Conservation (phyloP, 2,113 vertebrate species). For the Antennarius striatus region DNA sequence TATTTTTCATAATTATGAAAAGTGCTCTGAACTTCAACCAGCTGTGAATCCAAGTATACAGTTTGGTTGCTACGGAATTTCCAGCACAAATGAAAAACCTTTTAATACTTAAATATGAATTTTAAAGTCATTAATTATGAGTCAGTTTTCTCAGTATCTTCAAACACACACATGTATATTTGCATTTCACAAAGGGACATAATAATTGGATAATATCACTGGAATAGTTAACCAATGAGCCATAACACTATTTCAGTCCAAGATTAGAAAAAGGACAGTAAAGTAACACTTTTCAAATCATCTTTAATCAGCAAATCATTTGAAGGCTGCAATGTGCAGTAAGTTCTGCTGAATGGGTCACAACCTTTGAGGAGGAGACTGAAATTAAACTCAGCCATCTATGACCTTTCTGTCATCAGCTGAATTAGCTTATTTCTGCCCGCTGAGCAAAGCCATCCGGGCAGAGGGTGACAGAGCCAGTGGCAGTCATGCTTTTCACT, state of each 20-base stretch:
- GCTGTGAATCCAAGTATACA: too few species aligned
- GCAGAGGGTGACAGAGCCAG: constrained; percentile 17
- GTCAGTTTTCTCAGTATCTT: background rate
- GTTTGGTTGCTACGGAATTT: too few species aligned
- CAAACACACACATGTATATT: background rate
- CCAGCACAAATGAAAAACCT: background rate
- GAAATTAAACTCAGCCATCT: constrained; percentile 35
- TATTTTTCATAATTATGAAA: too few species aligned
- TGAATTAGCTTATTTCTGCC: constrained; percentile 46
- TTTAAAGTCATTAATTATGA: too few species aligned
- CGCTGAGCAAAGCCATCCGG: constrained; percentile 43
- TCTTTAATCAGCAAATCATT: constrained; percentile 21
- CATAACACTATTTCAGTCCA: background rate
- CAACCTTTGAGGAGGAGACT: constrained; percentile 31
- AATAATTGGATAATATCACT: constrained; percentile 1
- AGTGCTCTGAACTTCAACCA: too few species aligned
- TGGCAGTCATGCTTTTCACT: constrained; percentile 27
- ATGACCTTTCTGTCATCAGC: constrained; percentile 50
- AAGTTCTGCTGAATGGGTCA: constrained; percentile 19
- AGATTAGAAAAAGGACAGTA: background rate
- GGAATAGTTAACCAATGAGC: background rate
- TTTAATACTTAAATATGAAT: background rate
- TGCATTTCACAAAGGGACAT: background rate
- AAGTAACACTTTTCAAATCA: constrained; percentile 12
- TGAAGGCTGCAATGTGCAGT: constrained; percentile 19